Evolutionary conservation across 2,797 vertebrate species (phyloP).

Genomic region (Margarornis squamiger): DNA sequence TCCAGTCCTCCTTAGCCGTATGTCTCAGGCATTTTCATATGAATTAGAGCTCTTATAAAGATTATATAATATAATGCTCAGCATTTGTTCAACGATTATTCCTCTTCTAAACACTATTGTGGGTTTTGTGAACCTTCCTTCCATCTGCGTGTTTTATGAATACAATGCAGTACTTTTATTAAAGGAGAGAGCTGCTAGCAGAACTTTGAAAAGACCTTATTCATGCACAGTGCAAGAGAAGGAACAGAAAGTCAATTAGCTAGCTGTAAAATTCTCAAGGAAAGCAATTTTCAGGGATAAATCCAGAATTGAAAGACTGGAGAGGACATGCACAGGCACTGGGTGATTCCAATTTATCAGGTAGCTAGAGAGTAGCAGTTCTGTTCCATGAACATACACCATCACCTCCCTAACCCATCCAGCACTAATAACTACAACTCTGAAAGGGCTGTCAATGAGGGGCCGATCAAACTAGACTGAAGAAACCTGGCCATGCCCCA

Average conservation of each 20-base stretch:
- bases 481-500: background rate
- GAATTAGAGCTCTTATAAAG: background rate
- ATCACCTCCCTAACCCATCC: background rate
- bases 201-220: background rate
- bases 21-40: background rate
- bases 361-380: background rate
- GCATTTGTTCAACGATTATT: background rate
- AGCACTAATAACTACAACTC: background rate
- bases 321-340: background rate
- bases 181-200: background rate
- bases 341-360: background rate
- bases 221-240: background rate
- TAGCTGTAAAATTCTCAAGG: background rate
- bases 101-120: background rate
- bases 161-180: background rate
- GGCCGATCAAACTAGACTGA: background rate
- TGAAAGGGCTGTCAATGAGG: background rate
- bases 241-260: conserved; percentile 13
- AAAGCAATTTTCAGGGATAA: conserved; percentile 21
- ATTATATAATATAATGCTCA: background rate
- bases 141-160: background rate
- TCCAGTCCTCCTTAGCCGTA: background rate
- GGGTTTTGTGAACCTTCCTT: background rate
- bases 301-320: background rate
- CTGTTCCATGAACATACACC: background rate